A percentile compares a stretch with the other conserved stretches of the same genome.
These are phyloP conservation scores for Dromaius novaehollandiae DNA, from an alignment of 2,113 vertebrate genomes.

Conservation along the genomic window DNA sequence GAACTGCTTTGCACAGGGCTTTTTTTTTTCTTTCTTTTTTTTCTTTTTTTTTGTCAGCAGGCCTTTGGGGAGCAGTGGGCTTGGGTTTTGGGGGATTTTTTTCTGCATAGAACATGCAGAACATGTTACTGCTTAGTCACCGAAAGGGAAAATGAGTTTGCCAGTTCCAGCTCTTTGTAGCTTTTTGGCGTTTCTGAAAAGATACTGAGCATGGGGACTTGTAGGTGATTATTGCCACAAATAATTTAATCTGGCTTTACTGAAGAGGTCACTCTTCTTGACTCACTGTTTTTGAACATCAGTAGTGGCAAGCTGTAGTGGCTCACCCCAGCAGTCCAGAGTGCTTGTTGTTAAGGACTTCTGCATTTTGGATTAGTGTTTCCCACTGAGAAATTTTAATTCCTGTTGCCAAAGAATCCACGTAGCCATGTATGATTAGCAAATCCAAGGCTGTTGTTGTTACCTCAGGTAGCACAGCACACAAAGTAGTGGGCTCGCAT, in stretches of 20 bases:
- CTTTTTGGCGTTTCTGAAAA: constrained; percentile 26
- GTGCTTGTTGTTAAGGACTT: constrained; percentile 40
- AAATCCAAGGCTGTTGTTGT: neutral
- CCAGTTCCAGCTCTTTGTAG: neutral
- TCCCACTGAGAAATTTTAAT: constrained; percentile 2
- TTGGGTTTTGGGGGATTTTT: constrained; percentile 56
- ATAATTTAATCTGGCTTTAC: constrained; percentile 5
- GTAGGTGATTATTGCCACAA: neutral
- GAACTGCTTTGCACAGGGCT: constrained; percentile 66
- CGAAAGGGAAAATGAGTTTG: constrained; percentile 8
- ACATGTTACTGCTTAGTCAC: constrained; percentile 9
- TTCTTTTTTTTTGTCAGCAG: neutral
- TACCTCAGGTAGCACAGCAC: neutral
- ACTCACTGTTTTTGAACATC: neutral
- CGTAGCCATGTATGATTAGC: neutral
- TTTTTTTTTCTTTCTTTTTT: neutral
- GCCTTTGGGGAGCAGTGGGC: constrained; percentile 51
- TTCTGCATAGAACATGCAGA: constrained; percentile 29
- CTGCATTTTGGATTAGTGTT: constrained; percentile 49
- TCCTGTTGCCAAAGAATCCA: neutral
- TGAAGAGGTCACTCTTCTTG: neutral
- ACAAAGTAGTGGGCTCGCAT: neutral
- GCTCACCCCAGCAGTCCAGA: constrained; percentile 69
- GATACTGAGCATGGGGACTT: constrained; percentile 22
- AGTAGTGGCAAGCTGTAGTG: neutral